A percentile compares a stretch with the other conserved stretches of the same genome.
phyloP scores from a whole-genome alignment of 2,797 vertebrate species.

The Taeniopygia guttata region DNA sequence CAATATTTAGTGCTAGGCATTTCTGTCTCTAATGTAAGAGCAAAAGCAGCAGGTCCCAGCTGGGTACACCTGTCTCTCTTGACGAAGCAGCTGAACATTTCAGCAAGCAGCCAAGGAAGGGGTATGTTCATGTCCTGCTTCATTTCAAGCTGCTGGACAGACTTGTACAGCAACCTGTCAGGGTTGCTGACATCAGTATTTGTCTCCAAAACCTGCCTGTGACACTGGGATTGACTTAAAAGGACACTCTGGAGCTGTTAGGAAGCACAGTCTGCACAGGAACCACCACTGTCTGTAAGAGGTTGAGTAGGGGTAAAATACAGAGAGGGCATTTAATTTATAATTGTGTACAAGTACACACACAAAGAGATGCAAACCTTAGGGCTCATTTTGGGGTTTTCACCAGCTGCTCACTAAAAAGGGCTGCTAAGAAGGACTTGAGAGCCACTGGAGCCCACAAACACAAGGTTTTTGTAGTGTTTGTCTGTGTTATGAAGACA shows the following conservation, averaged over 20 bases:
- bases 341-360: rapidly evolving
- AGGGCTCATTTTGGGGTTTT: neutral
- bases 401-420: neutral
- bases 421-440: neutral
- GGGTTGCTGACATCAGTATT: neutral
- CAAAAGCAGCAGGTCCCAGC: neutral
- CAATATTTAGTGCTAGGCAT: neutral
- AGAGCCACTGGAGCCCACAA: neutral
- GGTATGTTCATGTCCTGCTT: rapidly evolving
- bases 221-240: neutral
- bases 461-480: neutral
- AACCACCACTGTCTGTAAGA: neutral
- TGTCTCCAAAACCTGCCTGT: neutral
- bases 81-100: neutral
- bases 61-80: neutral
- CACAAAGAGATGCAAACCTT: neutral
- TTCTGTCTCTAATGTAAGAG: neutral
- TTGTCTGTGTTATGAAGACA: neutral
- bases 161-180: neutral
- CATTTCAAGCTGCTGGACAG: neutral
- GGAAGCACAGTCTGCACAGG: neutral
- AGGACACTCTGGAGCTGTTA: neutral
- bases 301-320: neutral
- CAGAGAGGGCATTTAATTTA: neutral
- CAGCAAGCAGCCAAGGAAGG: neutral